These are phyloP conservation scores for Callimorpha dominula DNA, from an alignment of 2,888 invertebrate species.

Conservation along the genomic window DNA sequence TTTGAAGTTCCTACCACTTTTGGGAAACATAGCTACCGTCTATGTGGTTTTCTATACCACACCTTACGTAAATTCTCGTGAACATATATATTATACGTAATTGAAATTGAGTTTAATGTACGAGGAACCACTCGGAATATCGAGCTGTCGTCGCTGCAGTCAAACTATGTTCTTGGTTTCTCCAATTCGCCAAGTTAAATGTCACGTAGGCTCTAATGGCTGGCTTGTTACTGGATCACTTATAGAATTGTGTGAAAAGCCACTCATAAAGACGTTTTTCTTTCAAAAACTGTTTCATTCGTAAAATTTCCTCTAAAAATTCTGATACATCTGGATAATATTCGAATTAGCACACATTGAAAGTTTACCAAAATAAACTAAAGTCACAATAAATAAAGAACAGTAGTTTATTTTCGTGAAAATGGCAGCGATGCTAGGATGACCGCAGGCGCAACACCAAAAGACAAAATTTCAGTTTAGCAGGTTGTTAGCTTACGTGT, in stretches of 20 bases:
- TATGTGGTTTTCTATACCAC: too few relatives aligned
- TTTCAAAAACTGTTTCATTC: not conserved
- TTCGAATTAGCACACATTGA: not conserved
- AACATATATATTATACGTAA: too few relatives aligned
- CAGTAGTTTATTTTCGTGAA: not conserved
- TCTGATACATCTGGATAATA: not conserved
- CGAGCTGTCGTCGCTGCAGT: too few relatives aligned
- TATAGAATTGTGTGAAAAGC: not conserved
- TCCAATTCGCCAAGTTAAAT: not conserved
- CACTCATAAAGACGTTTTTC: not conserved
- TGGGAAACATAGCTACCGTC: too few relatives aligned
- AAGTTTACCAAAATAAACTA: conserved; percentile 3
- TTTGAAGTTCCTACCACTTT: too few relatives aligned
- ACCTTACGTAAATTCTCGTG: too few relatives aligned
- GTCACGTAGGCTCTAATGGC: not conserved
- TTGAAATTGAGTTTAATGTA: too few relatives aligned
- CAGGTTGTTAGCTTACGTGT: too few relatives aligned
- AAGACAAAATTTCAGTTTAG: not conserved
- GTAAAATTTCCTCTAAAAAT: not conserved
- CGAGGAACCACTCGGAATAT: too few relatives aligned
- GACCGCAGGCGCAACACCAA: not conserved
- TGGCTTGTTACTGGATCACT: not conserved
- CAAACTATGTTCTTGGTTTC: too few relatives aligned
- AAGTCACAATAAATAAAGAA: not conserved
- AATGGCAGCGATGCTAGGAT: not conserved